Conservation (phyloP, 2,113 vertebrate species). For the Alces alces region DNA sequence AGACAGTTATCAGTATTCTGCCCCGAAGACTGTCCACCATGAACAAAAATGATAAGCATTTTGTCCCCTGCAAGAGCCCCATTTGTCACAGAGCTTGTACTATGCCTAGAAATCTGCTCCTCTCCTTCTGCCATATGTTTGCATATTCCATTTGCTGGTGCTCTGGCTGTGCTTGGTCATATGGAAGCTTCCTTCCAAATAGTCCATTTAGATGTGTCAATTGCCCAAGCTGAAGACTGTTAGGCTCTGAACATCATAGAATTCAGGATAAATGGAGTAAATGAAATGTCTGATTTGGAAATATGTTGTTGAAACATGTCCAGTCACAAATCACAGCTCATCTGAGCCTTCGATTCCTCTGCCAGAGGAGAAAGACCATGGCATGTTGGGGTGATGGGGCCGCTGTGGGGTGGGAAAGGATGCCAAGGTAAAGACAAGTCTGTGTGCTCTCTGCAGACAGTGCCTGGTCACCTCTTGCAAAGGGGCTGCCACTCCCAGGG, state of each 20-base stretch:
- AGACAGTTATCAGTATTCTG: background rate
- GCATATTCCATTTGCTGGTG: background rate
- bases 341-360: rapidly evolving
- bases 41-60: background rate
- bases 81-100: background rate
- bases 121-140: background rate
- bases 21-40: background rate
- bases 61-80: background rate
- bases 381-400: rapidly evolving
- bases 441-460: too few relatives aligned
- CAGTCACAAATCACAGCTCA: slow-evolving; percentile 28
- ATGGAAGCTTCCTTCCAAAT: background rate
- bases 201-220: background rate
- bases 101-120: background rate
- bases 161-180: background rate
- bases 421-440: background rate
- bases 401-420: rapidly evolving
- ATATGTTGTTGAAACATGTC: background rate
- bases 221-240: background rate
- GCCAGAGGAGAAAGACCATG: background rate
- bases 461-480: too few relatives aligned
- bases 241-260: background rate
- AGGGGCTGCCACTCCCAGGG: too few relatives aligned
- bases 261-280: background rate
- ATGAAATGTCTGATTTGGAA: slow-evolving; percentile 44